Conservation (phyloP, 2,797 vertebrate species). For the Rhyacichthys aspro region DNA sequence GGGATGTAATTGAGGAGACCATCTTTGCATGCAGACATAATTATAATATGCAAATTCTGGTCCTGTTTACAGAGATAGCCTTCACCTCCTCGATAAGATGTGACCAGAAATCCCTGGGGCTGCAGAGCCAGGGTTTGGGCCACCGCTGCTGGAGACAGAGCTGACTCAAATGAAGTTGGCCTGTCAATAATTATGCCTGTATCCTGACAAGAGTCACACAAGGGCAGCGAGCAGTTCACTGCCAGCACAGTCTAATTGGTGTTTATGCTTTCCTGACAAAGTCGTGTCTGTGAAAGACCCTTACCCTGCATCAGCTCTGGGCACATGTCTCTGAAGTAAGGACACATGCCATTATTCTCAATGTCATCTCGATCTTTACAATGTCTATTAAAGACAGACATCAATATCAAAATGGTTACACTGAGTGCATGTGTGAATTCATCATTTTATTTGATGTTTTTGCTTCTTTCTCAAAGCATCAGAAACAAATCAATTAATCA, state of each 20-base stretch:
- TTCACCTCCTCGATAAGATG: slow-evolving; percentile 50
- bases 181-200: slow-evolving; percentile 79
- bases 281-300: slow-evolving; percentile 53
- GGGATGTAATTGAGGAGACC: slow-evolving; percentile 61
- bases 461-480: too few species aligned
- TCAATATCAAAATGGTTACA: too few species aligned
- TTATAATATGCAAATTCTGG: slow-evolving; percentile 75
- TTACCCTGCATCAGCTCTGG: slow-evolving; percentile 23
- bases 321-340: slow-evolving; percentile 38
- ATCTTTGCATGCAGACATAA: slow-evolving; percentile 54
- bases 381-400: too few species aligned
- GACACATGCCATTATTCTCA: slow-evolving; percentile 24
- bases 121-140: slow-evolving; percentile 25
- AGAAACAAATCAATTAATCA: too few species aligned
- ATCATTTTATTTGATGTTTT: too few species aligned
- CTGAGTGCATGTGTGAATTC: too few species aligned
- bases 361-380: neutral
- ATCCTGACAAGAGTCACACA: slow-evolving; percentile 64
- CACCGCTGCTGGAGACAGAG: slow-evolving; percentile 41
- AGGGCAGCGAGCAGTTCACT: slow-evolving; percentile 61
- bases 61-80: slow-evolving; percentile 51
- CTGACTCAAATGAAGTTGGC: slow-evolving; percentile 63
- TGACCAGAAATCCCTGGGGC: slow-evolving; percentile 62
- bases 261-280: slow-evolving; percentile 68
- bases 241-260: slow-evolving; percentile 69